A percentile compares a stretch with the other conserved stretches of the same genome.
Conservation (phyloP, 2,888 invertebrate genomes). For the Orthosia cruda region DNA sequence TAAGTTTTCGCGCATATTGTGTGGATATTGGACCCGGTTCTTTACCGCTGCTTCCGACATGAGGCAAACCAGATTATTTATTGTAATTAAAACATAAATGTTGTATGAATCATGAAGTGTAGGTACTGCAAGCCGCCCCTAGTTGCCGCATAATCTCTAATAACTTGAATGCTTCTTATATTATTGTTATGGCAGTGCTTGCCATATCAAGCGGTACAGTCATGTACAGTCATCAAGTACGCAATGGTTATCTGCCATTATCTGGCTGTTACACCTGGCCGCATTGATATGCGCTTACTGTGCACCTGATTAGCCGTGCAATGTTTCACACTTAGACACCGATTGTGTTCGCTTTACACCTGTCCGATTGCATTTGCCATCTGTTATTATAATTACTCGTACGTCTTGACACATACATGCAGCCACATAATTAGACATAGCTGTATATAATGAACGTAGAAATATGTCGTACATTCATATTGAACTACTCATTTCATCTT, state of each 20-base stretch:
- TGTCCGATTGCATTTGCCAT: conserved; percentile 69
- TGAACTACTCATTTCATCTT: conserved; percentile 21
- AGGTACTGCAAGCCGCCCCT: not conserved
- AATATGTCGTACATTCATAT: conserved; percentile 15
- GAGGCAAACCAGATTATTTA: not conserved
- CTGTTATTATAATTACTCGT: conserved; percentile 64
- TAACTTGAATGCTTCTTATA: conserved; percentile 36
- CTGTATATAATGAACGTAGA: not conserved
- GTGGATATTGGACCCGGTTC: not conserved
- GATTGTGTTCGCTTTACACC: conserved; percentile 76
- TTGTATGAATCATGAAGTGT: not conserved
- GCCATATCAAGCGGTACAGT: conserved; percentile 71
- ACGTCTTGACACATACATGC: conserved; percentile 32
- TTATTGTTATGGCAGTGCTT: conserved; percentile 43
- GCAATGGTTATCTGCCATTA: conserved; percentile 74
- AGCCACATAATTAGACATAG: conserved; percentile 17
- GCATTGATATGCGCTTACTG: conserved; percentile 83
- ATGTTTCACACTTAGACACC: conserved; percentile 77
- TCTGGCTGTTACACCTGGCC: conserved; percentile 83
- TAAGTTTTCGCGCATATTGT: conserved; percentile 3
- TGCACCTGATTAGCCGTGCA: conserved; percentile 83
- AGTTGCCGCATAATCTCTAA: conserved; percentile 22
- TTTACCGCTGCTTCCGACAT: not conserved
- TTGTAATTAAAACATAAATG: conserved; percentile 3
- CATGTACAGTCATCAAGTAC: conserved; percentile 73